Evolutionary conservation across 1,140 invertebrate genomes (phyloP), one percentile per base, ranked within the genome.

Genomic region (Lepeophtheirus salmonis): DNA sequence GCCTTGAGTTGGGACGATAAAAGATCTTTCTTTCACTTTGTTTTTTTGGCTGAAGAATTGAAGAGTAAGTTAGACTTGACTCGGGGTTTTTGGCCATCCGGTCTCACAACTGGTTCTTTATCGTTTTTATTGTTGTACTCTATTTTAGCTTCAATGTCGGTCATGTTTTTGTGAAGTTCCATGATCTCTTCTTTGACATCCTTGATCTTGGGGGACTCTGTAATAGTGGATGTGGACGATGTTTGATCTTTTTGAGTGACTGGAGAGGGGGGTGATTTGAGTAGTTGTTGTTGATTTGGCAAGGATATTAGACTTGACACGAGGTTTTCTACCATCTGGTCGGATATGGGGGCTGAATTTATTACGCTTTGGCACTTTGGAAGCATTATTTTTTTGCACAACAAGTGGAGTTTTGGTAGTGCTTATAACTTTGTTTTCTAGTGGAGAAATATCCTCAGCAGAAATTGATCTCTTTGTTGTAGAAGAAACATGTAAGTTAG

Each of bases 31-130:
- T 10, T n/a, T n/a, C n/a, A n/a, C n/a, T n/a, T n/a, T n/a, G n/a
- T n/a, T n/a, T n/a, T n/a, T n/a, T n/a, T n/a, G n/a, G n/a, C n/a
- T n/a, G n/a, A n/a, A 10, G 30, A 41, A n/a, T 41, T 41, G 30
- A 41, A n/a, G 6, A 12, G 16, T 6, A 55, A 13, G 16, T 61
- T 61, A 10, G 59, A 61, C 25, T 61, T 61, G 50, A 61, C 59
- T n/a, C 59, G 50, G 20, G 59, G 59, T 55, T 53, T 18, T 22
- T 25, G 16, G 2, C 59, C 59, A 41, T 61, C 59, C 14, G 59
- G 59, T 53, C 24, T 53, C 2, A 61, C 22, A 30, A 61, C 18
- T 12, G 57, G 57, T 52, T 52, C 30, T 18, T 20, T 52, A 10
- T 52, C 50, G 14, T 52, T 20, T 16, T 52, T 52, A 18, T 52